A percentile compares a stretch with the other conserved stretches of the same genome.
Conservation (phyloP, 2,113 vertebrate genomes). For the Calidris pygmaea region DNA sequence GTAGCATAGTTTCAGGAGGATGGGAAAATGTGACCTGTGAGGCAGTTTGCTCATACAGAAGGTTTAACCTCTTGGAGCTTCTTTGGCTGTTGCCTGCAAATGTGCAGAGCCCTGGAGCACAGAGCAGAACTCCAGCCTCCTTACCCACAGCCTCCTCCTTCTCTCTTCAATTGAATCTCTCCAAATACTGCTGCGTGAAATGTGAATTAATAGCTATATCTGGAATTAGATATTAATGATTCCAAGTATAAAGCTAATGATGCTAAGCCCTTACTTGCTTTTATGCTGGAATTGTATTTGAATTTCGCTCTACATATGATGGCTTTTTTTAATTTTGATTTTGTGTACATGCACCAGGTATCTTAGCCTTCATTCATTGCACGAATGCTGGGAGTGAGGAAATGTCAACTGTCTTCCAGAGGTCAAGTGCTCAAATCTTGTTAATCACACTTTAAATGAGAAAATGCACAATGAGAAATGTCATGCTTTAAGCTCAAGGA, state of each 20-base stretch:
- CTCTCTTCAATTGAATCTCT: not conserved
- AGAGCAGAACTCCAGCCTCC: not conserved
- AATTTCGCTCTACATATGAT: not conserved
- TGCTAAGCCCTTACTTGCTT: not conserved
- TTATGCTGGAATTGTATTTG: not conserved
- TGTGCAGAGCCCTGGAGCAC: not conserved
- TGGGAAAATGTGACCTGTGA: not conserved
- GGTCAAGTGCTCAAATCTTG: not conserved
- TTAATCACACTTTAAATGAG: not conserved
- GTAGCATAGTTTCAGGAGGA: not conserved
- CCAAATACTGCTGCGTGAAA: not conserved
- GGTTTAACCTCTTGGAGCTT: not conserved
- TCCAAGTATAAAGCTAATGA: not conserved
- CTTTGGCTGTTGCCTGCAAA: not conserved
- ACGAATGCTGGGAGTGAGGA: not conserved
- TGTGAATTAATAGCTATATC: not conserved
- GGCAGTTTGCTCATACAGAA: not conserved
- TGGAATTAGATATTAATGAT: not conserved
- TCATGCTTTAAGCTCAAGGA: not conserved
- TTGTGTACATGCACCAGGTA: not conserved
- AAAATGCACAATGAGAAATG: not conserved
- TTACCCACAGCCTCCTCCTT: not conserved
- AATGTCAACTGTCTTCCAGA: not conserved
- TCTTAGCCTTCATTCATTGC: not conserved
- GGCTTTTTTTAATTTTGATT: not conserved